Conservation (phyloP, 2,888 invertebrate genomes). For the Aporophyla lueneburgensis region DNA sequence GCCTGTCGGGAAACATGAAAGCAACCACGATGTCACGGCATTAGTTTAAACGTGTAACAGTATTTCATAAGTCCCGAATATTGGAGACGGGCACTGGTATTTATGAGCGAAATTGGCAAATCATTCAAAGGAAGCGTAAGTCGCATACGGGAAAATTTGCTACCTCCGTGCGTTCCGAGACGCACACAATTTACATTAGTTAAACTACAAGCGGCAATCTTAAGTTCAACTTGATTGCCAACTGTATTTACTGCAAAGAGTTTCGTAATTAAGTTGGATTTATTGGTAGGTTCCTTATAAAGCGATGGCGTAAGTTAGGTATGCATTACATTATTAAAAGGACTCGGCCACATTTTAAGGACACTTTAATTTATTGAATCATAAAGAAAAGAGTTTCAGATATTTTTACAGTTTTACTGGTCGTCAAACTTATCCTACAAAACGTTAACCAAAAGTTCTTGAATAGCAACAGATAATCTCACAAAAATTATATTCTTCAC, state of each 20-base stretch:
- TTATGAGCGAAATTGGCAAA: slow-evolving; percentile 64
- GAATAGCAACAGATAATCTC: background rate
- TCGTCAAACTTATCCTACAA: background rate
- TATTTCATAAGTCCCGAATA: slow-evolving; percentile 49
- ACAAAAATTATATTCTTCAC: background rate
- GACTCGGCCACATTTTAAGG: background rate
- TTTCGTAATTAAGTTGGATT: slow-evolving; percentile 41
- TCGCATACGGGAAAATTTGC: slow-evolving; percentile 71
- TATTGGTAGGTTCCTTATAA: slow-evolving; percentile 18
- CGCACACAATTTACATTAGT: slow-evolving; percentile 72
- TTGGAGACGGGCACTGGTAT: slow-evolving; percentile 32
- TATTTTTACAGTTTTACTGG: slow-evolving; percentile 1
- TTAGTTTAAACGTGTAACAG: slow-evolving; percentile 44
- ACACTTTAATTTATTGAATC: background rate
- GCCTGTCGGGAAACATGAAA: slow-evolving; percentile 24
- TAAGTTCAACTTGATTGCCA: slow-evolving; percentile 69
- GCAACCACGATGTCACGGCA: slow-evolving; percentile 31
- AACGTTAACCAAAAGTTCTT: background rate
- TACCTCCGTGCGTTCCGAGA: slow-evolving; percentile 68
- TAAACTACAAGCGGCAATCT: slow-evolving; percentile 70
- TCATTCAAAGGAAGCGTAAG: slow-evolving; percentile 70
- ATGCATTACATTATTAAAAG: background rate
- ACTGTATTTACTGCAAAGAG: slow-evolving; percentile 56
- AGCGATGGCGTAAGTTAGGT: background rate
- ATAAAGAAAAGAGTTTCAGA: background rate